Conservation (phyloP, 1,140 invertebrate genomes). For the Aradophagus sp. region DNA sequence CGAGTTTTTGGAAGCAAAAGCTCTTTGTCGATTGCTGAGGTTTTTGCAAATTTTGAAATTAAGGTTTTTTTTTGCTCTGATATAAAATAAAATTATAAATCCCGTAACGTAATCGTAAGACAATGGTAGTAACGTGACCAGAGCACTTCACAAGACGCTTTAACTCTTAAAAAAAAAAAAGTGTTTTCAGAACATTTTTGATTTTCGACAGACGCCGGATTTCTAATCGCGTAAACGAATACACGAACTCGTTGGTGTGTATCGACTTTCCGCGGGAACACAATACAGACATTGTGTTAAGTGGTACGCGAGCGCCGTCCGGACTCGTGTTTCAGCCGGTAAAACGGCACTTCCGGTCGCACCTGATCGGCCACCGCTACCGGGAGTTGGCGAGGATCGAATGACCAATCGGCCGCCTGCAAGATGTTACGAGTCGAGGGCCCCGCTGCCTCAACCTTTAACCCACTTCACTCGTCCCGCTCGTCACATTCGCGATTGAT, state of each 20-base stretch:
- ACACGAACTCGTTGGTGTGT: slow-evolving; percentile 8
- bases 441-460: slow-evolving; percentile 27
- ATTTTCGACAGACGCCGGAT: too few species aligned
- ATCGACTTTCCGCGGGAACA: slow-evolving; percentile 29
- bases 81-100: too few species aligned
- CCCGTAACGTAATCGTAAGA: too few species aligned
- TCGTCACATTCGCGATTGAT: slow-evolving; percentile 17
- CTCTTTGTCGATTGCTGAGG: too few species aligned
- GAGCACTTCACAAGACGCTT: too few species aligned
- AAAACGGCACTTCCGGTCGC: slow-evolving; percentile 62
- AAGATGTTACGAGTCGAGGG: slow-evolving; percentile 60
- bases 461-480: slow-evolving; percentile 28
- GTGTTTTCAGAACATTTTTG: too few species aligned
- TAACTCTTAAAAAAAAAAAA: too few species aligned
- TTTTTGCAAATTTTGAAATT: too few species aligned
- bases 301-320: slow-evolving; percentile 10
- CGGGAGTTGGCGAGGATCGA: slow-evolving; percentile 52
- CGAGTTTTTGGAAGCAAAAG: too few species aligned
- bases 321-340: slow-evolving; percentile 51
- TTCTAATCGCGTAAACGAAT: slow-evolving; percentile 40
- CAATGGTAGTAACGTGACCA: too few species aligned
- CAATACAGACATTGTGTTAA: slow-evolving; percentile 42
- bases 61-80: too few species aligned
- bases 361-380: slow-evolving; percentile 51
- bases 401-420: slow-evolving; percentile 64